Evolutionary conservation across 2,888 invertebrate species (phyloP).

Genomic region (Stomorhina lunata): DNA sequence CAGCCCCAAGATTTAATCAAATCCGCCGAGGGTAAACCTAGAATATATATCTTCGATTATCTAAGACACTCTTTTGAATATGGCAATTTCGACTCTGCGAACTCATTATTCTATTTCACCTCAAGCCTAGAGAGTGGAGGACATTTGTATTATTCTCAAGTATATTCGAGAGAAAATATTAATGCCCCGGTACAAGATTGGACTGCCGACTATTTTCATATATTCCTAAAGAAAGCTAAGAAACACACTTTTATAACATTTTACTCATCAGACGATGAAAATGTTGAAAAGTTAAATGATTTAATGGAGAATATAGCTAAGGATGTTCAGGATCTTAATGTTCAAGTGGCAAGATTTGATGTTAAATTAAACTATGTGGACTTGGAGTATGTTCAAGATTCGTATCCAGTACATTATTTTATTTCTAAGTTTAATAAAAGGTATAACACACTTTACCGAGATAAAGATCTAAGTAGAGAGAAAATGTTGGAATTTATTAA

Average conservation of each 20-base stretch:
- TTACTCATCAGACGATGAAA: neutral
- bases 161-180: neutral
- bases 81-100: neutral
- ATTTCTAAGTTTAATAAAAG: slow-evolving; percentile 1
- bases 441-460: neutral
- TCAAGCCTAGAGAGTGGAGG: neutral
- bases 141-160: slow-evolving; percentile 18
- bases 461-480: neutral
- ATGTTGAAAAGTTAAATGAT: neutral
- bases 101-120: slow-evolving; percentile 12
- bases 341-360: slow-evolving; percentile 15
- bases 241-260: slow-evolving; percentile 26
- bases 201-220: slow-evolving; percentile 1
- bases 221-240: neutral
- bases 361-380: slow-evolving; percentile 17
- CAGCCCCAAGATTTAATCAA: neutral
- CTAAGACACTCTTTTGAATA: neutral
- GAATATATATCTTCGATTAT: slow-evolving; percentile 17
- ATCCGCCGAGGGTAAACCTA: neutral
- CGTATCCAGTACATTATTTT: slow-evolving; percentile 34
- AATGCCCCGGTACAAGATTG: neutral
- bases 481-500: slow-evolving; percentile 16
- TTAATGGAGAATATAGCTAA: neutral
- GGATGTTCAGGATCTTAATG: neutral
- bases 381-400: slow-evolving; percentile 4